phyloP scores from a whole-genome alignment of 2,888 invertebrate genomes.

The Nymphalis polychloros region DNA sequence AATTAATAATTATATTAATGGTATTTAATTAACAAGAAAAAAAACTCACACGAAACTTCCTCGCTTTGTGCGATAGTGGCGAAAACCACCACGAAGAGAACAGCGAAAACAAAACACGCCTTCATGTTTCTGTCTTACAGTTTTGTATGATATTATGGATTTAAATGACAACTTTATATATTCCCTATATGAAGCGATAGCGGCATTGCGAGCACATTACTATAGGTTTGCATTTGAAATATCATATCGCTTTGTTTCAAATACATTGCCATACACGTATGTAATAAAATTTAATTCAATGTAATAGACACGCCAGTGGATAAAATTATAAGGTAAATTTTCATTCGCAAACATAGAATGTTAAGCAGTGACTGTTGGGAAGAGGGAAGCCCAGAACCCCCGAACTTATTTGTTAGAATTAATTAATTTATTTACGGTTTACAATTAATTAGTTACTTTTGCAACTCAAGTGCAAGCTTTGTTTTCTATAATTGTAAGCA shows the following conservation, averaged over 20 bases:
- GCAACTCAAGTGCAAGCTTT: slow-evolving; percentile 4
- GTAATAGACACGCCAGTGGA: not conserved
- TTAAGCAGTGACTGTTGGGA: not conserved
- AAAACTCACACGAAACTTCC: slow-evolving; percentile 17
- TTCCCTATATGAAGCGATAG: slow-evolving; percentile 3
- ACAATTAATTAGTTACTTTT: not conserved
- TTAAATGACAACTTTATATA: slow-evolving; percentile 4
- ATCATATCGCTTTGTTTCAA: slow-evolving; percentile 2
- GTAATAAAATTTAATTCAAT: not conserved
- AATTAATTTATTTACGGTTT: not conserved
- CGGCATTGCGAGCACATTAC: not conserved
- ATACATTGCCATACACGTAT: not conserved
- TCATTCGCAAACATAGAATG: not conserved
- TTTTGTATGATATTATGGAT: not conserved
- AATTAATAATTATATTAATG: no score
- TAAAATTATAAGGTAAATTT: not conserved
- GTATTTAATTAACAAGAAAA: no score
- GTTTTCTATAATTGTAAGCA: not conserved
- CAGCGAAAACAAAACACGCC: slow-evolving; percentile 46
- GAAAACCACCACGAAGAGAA: slow-evolving; percentile 45
- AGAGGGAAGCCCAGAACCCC: not conserved
- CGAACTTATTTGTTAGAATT: not conserved
- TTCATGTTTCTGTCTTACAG: slow-evolving; percentile 50
- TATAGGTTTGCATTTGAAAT: not conserved
- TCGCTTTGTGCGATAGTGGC: slow-evolving; percentile 28